These are phyloP conservation scores for Chrysolina haemoptera DNA, from an alignment of 2,888 invertebrate species.

Conservation along the genomic window DNA sequence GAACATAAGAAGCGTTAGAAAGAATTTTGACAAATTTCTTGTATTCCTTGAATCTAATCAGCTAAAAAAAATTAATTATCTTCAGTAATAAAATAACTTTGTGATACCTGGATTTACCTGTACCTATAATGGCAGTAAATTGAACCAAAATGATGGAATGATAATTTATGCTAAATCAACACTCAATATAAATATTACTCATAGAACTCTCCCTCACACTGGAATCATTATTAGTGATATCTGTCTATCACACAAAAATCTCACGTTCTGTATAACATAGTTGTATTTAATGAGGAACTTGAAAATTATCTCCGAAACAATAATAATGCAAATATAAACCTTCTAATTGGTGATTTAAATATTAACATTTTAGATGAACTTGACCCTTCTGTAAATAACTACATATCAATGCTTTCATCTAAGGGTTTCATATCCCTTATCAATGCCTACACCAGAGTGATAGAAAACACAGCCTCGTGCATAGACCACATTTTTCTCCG, in stretches of 20 bases:
- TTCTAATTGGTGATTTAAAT: not conserved
- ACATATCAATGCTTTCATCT: slow-evolving; percentile 15
- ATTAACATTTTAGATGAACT: slow-evolving; percentile 1
- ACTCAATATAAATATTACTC: not conserved
- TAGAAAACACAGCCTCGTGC: not conserved
- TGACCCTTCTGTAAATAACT: not conserved
- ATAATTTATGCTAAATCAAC: not conserved
- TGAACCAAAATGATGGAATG: not conserved
- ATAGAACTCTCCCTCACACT: not conserved
- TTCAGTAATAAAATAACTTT: not conserved
- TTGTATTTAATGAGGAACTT: not conserved
- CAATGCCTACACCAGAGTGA: not conserved
- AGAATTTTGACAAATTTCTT: no score
- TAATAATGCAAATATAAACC: not conserved
- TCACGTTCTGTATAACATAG: not conserved
- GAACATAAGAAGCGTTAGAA: no score
- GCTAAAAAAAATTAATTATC: not conserved
- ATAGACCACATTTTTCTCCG: not conserved
- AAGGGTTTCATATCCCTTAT: not conserved
- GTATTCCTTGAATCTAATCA: not conserved
- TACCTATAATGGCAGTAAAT: not conserved
- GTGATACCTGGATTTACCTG: slow-evolving; percentile 8
- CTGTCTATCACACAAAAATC: not conserved
- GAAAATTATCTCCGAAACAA: not conserved
- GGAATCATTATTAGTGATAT: not conserved